phyloP scores from a whole-genome alignment of 2,797 vertebrate genomes.

The Carcharodon carcharias region DNA sequence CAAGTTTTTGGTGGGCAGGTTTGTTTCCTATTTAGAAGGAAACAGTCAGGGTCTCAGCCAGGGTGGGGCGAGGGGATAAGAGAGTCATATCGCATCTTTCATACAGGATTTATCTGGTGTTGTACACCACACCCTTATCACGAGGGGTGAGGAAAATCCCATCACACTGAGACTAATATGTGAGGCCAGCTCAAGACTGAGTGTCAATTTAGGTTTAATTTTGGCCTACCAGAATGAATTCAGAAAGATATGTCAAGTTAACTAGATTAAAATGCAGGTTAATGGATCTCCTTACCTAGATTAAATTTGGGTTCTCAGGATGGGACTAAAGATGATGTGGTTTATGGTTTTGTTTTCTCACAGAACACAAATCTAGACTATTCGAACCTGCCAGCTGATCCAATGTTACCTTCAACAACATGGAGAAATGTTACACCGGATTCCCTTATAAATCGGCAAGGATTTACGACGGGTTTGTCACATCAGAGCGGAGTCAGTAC shows the following conservation, averaged over 20 bases:
- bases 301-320: background rate
- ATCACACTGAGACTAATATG: background rate
- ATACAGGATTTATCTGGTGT: background rate
- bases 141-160: background rate
- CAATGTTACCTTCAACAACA: background rate
- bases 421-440: background rate
- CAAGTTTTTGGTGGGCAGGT: background rate
- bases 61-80: background rate
- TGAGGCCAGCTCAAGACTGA: background rate
- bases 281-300: background rate
- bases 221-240: background rate
- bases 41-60: background rate
- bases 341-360: background rate
- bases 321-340: background rate
- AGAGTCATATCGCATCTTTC: background rate
- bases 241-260: background rate
- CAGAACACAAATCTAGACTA: slow-evolving; percentile 9
- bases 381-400: background rate
- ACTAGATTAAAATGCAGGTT: background rate
- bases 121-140: background rate
- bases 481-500: background rate
- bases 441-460: background rate
- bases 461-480: background rate
- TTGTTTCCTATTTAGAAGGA: background rate
- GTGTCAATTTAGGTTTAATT: background rate